Evolutionary conservation across 2,113 vertebrate species (phyloP), one percentile per base, ranked within the genome.

Genomic region (Benitochromis conjunctus): DNA sequence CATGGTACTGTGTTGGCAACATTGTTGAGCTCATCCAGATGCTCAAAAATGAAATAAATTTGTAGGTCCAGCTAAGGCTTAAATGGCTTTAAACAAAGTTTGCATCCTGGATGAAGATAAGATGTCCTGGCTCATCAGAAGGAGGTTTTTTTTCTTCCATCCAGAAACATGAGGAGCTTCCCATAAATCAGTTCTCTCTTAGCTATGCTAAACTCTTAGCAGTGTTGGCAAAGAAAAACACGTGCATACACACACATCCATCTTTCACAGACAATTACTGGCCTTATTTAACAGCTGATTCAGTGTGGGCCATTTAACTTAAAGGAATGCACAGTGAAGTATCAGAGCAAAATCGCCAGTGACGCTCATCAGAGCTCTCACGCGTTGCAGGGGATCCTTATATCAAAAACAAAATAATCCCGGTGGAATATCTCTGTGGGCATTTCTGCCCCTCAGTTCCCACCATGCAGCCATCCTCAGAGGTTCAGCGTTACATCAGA

Each of bases 291-390:
- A 10, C 19, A 54, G 51, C 51, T 54, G 0, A 31, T 51, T 76
- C 16, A 31, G 0, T 31, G 16, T 31, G 16, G 26, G 71, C 29
- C 46, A 48, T n/a, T 26, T 31, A 76, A 0, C 46, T 76, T 53
- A 34, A 53, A 53, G 43, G 26, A 76, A 19, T n/a, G 26, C 5
- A 10, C 46, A 34, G 46, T 53, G 26, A 51, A 2, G 10, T 13
- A 16, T 71, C 21, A 26, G 26, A 29, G 26, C 69, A 51, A 31
- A 76, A n/a, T 51, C 0, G 4, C 16, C 31, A 10, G 46, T 88
- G 92, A 93, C 87, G 84, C 82, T 89, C 86, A 86, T 87, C 43
- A 19, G 90, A 91, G 88, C 58, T 80, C 81, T 76, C 85, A 13
- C 79, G 77, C 69, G 80, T 62, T 53, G 88, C 34, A 74, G 90